Base-by-base conservation (phyloP, 2,888 invertebrate genomes). In the Synanthedon myopaeformis region DNA sequence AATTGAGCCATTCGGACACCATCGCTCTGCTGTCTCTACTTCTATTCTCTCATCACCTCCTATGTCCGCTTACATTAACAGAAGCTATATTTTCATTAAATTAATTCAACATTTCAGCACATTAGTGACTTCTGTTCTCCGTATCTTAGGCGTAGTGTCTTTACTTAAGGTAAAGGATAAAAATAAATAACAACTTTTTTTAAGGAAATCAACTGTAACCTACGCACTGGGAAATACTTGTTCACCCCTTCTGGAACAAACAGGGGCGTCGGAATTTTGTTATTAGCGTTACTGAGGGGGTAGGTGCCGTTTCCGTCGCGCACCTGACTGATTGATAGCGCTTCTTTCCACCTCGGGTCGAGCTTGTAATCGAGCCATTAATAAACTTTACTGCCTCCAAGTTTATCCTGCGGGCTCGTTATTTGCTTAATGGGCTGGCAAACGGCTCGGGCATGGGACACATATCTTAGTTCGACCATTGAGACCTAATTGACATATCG, bases 331-430 rank as follows among this genome's bases (percentile, higher is more conserved):
- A 87, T 86, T 86, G 86, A 87, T 87, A 85, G 86, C 82, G 79
- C 83, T 87, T 86, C 87, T 87, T 87, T 87, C 82, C 79, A 80
- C 84, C 83, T 83, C 82, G 86, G 86, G 84, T 82, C 85, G 85
- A 84, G 86, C 83, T 82, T 84, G 86, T 87, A 87, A 87, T 87
- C 87, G 87, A 82, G 85, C 82, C 86, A 87, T 87, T 87, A 86
- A 87, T 87, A 87, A 87, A 87, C 76, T 86, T 86, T 86, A 86
- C 83, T 82, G 81, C 87, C 81, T 82, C 77, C 73, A 80, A 85
- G 82, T 85, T 83, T 82, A 84, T 83, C 82, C 79, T 81, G 76
- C 66, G 81, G 82, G 83, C 81, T 85, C 82, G 81, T 86, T 86
- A 82, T 83, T 84, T 82, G 82, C 74, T 82, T 86, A 87, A 87